Evolutionary conservation across 1,140 invertebrate species (phyloP).

Genomic region (Aphaenogaster floridana): DNA sequence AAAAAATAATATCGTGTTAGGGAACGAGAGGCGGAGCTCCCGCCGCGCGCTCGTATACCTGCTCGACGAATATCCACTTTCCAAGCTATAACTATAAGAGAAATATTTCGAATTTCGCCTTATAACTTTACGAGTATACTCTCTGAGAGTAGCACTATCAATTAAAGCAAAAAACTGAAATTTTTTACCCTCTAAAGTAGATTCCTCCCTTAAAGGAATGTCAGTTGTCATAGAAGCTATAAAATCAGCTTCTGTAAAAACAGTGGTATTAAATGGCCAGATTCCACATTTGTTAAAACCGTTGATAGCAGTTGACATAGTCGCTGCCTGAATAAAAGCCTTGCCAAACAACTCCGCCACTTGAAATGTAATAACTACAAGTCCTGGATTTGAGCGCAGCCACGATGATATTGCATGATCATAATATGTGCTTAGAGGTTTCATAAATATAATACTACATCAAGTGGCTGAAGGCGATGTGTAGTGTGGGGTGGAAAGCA

Average conservation of each 20-base stretch:
- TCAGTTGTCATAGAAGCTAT: not conserved
- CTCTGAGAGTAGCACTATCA: too few relatives aligned
- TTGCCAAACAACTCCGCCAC: conserved; percentile 73
- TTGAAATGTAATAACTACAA: conserved; percentile 75
- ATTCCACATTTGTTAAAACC: conserved; percentile 77
- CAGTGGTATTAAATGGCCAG: conserved; percentile 54
- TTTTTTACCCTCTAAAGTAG: too few relatives aligned
- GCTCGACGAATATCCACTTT: too few relatives aligned
- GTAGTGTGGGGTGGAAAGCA: conserved; percentile 79
- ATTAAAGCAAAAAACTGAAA: too few relatives aligned
- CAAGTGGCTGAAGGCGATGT: conserved; percentile 59
- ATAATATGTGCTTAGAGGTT: conserved; percentile 74
- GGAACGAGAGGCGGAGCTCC: too few relatives aligned
- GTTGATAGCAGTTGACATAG: conserved; percentile 77
- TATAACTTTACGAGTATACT: too few relatives aligned
- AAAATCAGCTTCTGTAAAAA: conserved; percentile 30
- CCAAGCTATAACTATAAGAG: too few relatives aligned
- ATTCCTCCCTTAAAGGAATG: too few relatives aligned
- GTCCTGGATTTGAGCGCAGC: conserved; percentile 73
- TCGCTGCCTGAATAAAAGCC: conserved; percentile 78
- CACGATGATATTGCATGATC: conserved; percentile 72
- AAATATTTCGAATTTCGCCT: too few relatives aligned
- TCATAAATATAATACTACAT: conserved; percentile 75
- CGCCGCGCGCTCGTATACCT: too few relatives aligned
- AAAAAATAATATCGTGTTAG: too few relatives aligned